Evolutionary conservation across 2,113 vertebrate genomes (phyloP), one percentile per base, ranked within the genome.

Genomic region (Chrysochloris asiatica): DNA sequence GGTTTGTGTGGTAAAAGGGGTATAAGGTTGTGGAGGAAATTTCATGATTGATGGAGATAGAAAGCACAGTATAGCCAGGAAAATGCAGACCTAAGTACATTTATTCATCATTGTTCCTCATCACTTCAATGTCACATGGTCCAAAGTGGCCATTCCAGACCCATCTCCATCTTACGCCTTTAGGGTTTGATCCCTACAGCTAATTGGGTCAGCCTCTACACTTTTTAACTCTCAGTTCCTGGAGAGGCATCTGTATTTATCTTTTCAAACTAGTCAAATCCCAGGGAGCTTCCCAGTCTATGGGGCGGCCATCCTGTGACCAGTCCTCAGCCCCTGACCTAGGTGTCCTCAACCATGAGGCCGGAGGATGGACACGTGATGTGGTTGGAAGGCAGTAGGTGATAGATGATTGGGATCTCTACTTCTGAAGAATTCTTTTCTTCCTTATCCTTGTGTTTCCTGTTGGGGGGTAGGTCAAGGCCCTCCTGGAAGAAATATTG

Each of bases 401-500:
- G 24, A 13, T 4, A 52, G 47, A 3, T 8, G 7, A 33, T 0
- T 26, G 48, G 28, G 33, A 30, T 38, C 61, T 41, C 28, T 6
- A 19, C 59, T 86, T 56, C 79, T 30, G 2, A 21, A 73, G 50
- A 69, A 52, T 41, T 11, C 56, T 33, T 52, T 7, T 26, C 21
- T 65, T 21, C 33, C 28, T 69, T 89, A 65, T 79, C 21, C 50
- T 54, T 38, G 1, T 79, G 43, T 38, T 84, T 94, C 93, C 61
- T 72, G 3, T 86, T 43, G 12, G 89, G n/a, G 47, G 47, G 4
- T 97, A 99, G 99, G 99, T 99, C 87, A 99, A 98, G 69, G 80
- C 96, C 0, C 91, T 98, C 22, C 96, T 99, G 94, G 99, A 99
- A 26, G 99, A 99, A 85, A 97, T 99, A 83, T 4, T 99, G 56